Evolutionary conservation across 2,113 vertebrate genomes (phyloP).

Genomic region (Trogon surrucura): DNA sequence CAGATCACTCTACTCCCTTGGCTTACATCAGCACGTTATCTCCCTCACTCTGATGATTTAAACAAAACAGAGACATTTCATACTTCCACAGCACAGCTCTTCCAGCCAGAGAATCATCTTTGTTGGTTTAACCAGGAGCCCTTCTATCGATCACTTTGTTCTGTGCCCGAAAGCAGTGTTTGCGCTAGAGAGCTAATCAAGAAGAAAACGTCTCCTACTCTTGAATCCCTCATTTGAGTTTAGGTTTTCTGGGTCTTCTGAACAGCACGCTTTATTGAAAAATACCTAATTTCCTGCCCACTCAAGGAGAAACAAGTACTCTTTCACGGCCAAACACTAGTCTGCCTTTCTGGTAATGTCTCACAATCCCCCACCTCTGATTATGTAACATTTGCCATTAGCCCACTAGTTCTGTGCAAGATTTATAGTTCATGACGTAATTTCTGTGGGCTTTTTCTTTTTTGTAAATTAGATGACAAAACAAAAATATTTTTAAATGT

Average conservation of each 20-base stretch:
- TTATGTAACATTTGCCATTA: constrained; percentile 28
- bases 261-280: neutral
- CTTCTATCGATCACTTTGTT: neutral
- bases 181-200: neutral
- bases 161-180: neutral
- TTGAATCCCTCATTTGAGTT: neutral
- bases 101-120: neutral
- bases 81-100: neutral
- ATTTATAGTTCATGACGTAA: neutral
- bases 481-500: neutral
- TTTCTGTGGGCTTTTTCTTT: neutral
- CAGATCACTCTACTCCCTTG: neutral
- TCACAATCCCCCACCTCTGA: neutral
- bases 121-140: neutral
- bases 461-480: neutral
- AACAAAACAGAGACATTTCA: neutral
- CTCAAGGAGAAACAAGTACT: neutral
- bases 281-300: neutral
- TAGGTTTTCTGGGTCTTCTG: neutral
- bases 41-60: neutral
- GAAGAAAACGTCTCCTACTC: neutral
- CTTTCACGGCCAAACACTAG: neutral
- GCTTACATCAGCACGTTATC: neutral
- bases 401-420: neutral
- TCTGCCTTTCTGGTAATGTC: neutral